Evolutionary conservation across 1,140 invertebrate species (phyloP), one percentile per base, ranked within the genome.

Genomic region (Subanguina moxae): DNA sequence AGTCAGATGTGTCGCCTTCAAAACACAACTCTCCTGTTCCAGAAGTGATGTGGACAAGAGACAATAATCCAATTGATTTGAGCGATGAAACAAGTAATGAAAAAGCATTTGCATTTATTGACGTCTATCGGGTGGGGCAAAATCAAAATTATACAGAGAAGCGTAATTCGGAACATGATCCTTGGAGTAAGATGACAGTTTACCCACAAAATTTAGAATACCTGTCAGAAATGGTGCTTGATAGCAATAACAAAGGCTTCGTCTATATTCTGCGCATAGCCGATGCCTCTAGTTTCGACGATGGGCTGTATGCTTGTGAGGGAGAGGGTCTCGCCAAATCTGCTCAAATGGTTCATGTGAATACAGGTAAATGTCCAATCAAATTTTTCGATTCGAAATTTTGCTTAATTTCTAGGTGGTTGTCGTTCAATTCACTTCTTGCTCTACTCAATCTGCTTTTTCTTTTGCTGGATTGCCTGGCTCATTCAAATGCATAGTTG

Each of bases 251-350:
- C 9, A 45, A 58, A 13, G 1, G 25, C 17, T 19, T 48, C 23
- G 19, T 71, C 17, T 72, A 64, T 42, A 72, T 43, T 9, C 57
- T 71, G 19, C 42, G 69, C 17, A 71, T 71, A 19, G 27, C 38
- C 25, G n/a, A 52, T 43, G 71, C 57, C 15, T 25, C 71, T 1
- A 21, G 30, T 1, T 28, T 46, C 13, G 69, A 71, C 30, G 56
- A 63, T 30, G 69, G 69, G 19, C 9, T 73, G 21, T 71, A 71
- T 45, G 32, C 71, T 48, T 71, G 69, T 52, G 71, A 71, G 21
- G 69, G 69, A 8, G 56, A 73, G 21, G 28, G 38, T 19, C 28
- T 73, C 21, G 43, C 58, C 23, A 42, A 56, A n/a, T 71, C 69
- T 38, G 59, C 71, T 19, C 69, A 71, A 62, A 71, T 70, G 13